phyloP scores from a whole-genome alignment of 2,113 vertebrate species.

The Aleadryas rufinucha region DNA sequence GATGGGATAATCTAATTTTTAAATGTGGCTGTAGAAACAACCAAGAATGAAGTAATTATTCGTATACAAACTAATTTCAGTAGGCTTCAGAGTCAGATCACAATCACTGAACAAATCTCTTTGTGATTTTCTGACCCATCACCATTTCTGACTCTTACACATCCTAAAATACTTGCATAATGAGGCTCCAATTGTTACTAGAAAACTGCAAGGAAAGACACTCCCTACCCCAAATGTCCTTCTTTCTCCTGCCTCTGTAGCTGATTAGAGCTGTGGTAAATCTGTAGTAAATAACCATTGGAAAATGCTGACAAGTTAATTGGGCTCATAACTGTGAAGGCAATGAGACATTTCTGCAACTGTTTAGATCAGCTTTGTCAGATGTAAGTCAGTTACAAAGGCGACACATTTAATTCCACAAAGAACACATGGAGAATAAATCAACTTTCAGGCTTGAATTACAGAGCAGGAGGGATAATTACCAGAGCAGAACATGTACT shows the following conservation, averaged over 20 bases:
- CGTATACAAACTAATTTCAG: not conserved
- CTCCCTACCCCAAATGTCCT: not conserved
- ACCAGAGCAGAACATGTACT: not conserved
- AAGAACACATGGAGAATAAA: conserved; percentile 36
- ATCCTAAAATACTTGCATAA: not conserved
- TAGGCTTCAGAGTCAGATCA: not conserved
- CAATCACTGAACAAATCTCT: not conserved
- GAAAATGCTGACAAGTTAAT: conserved; percentile 53
- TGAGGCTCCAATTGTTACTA: not conserved
- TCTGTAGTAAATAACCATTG: conserved; percentile 25
- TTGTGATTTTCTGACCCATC: not conserved
- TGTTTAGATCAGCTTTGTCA: conserved; percentile 55
- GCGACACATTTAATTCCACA: conserved; percentile 9
- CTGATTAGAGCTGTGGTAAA: conserved; percentile 1
- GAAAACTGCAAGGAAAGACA: not conserved
- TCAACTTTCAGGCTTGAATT: conserved; percentile 34
- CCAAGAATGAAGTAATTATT: not conserved
- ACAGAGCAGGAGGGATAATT: conserved; percentile 43
- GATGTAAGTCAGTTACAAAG: conserved; percentile 20
- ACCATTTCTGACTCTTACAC: not conserved
- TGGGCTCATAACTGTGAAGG: conserved; percentile 1
- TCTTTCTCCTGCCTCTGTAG: not conserved
- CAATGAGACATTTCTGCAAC: conserved; percentile 51
- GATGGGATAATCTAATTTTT: not conserved
- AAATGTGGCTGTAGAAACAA: not conserved